A percentile compares a stretch with the other conserved stretches of the same genome.
These are phyloP conservation scores for Chroicocephalus ridibundus DNA, from an alignment of 2,113 vertebrate species.

Conservation along the genomic window DNA sequence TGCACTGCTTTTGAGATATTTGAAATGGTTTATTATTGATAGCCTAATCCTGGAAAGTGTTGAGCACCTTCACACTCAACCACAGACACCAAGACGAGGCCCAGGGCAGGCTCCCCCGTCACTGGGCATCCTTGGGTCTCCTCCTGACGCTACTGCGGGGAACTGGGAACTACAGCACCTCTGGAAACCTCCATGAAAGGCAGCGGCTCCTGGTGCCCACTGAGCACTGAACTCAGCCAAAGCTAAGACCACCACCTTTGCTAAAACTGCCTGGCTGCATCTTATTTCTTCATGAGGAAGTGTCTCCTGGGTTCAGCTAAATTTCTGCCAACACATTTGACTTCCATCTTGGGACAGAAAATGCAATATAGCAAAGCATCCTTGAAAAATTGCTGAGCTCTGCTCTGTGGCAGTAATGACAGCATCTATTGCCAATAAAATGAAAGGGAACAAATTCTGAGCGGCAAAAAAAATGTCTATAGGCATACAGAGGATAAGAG, in stretches of 20 bases:
- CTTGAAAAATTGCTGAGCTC: conserved; percentile 13
- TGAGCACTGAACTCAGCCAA: background rate
- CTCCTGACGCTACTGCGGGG: background rate
- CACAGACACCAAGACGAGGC: background rate
- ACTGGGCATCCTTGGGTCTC: background rate
- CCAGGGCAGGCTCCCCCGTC: background rate
- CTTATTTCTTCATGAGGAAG: background rate
- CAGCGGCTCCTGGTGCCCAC: background rate
- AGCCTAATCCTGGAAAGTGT: conserved; percentile 29
- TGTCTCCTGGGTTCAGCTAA: background rate
- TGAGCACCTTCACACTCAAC: background rate
- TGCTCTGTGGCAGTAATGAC: background rate
- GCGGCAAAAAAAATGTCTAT: background rate
- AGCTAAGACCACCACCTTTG: background rate
- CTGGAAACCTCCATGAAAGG: background rate
- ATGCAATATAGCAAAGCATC: background rate
- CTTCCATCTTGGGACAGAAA: conserved; percentile 36
- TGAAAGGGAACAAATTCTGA: background rate
- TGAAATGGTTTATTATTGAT: conserved; percentile 64
- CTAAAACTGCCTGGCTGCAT: background rate
- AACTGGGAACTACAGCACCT: background rate
- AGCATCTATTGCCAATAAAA: conserved; percentile 43
- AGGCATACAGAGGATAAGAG: background rate
- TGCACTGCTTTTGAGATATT: conserved; percentile 55
- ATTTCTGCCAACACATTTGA: conserved; percentile 2